These are phyloP conservation scores for Zosterops japonicus DNA, from an alignment of 2,113 vertebrate species.

Conservation along the genomic window DNA sequence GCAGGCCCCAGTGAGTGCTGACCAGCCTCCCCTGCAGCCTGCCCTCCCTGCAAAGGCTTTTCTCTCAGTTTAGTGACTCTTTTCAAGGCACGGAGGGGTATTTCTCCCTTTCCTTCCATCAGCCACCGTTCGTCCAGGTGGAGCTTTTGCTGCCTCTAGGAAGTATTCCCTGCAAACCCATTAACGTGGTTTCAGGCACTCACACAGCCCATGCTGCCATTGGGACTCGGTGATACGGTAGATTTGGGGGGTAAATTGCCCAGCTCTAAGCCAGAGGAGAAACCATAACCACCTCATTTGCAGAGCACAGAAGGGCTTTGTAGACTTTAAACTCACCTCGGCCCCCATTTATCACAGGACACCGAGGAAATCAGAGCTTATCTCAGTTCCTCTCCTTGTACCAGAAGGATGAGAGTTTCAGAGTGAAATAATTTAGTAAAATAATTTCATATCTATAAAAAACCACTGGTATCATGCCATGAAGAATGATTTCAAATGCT, in stretches of 20 bases:
- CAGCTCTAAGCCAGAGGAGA: neutral
- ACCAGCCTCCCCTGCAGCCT: neutral
- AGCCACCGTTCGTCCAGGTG: neutral
- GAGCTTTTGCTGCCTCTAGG: neutral
- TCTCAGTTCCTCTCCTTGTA: neutral
- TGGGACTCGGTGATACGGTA: neutral
- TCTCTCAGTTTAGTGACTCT: neutral
- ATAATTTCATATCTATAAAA: neutral
- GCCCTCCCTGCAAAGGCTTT: neutral
- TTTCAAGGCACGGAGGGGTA: neutral
- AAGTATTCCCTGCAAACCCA: neutral
- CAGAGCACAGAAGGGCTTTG: neutral
- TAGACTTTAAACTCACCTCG: neutral
- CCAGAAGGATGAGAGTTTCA: neutral
- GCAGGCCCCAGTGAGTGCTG: neutral
- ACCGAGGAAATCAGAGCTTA: neutral
- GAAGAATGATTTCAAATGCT: neutral
- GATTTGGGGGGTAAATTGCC: neutral
- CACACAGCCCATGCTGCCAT: neutral
- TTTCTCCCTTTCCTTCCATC: neutral
- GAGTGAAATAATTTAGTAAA: neutral
- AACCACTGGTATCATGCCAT: rapidly evolving
- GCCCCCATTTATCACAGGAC: neutral
- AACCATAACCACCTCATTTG: neutral
- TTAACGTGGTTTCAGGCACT: neutral